These are phyloP conservation scores for Colletes collaris DNA, from an alignment of 2,888 invertebrate species.

Conservation along the genomic window DNA sequence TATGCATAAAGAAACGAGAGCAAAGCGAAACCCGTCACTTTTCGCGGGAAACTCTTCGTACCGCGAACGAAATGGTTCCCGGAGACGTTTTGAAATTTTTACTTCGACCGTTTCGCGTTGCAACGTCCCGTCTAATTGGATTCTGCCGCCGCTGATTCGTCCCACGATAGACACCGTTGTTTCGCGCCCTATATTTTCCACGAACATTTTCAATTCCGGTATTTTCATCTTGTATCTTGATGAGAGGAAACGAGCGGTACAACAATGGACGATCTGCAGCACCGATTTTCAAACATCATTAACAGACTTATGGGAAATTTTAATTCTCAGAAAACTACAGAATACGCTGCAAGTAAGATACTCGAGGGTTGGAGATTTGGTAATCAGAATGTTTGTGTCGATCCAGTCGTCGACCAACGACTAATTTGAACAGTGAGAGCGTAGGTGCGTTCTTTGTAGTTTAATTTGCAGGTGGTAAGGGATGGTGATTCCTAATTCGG, in stretches of 20 bases:
- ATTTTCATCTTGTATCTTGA: conserved; percentile 14
- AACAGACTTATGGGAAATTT: too few species aligned
- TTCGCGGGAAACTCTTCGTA: not conserved
- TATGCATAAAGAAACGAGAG: not conserved
- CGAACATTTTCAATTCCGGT: conserved; percentile 28
- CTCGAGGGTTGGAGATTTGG: too few species aligned
- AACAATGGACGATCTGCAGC: too few species aligned
- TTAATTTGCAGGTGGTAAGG: too few species aligned
- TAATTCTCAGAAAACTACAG: too few species aligned
- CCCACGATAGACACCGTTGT: conserved; percentile 8
- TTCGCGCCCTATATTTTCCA: conserved; percentile 21
- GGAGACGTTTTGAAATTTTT: conserved; percentile 19
- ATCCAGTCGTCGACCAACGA: too few species aligned
- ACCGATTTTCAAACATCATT: too few species aligned
- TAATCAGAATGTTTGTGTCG: too few species aligned
- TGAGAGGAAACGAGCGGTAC: not conserved
- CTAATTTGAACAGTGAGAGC: too few species aligned
- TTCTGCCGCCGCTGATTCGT: conserved; percentile 19
- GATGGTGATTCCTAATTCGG: not conserved
- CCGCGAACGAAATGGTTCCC: not conserved
- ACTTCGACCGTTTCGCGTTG: not conserved
- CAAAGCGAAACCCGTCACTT: not conserved
- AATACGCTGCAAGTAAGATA: too few species aligned
- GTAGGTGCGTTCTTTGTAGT: too few species aligned
- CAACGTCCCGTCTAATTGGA: conserved; percentile 17